Evolutionary conservation across 2,888 invertebrate genomes (phyloP), one percentile per base, ranked within the genome.

Genomic region (Horisme vitalbata): DNA sequence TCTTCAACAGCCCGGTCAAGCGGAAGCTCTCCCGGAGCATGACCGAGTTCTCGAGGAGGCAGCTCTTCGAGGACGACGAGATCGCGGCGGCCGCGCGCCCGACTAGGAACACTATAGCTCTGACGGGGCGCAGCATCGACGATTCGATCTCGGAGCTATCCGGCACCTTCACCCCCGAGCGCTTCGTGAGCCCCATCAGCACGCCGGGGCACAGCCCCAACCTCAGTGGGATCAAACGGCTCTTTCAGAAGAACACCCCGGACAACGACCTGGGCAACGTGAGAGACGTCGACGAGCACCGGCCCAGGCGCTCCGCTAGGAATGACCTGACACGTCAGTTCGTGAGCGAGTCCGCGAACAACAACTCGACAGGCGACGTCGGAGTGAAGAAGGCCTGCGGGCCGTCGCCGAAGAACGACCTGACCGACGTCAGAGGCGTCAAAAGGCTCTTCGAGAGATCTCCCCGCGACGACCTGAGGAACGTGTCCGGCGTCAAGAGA

Each of bases 21-120:
- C 68, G 90, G 41, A 90, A 89, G 45, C 62, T 90, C n/a, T 90
- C 90, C 1, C 86, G 79, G 34, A 90, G 90, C 34, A 88, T 90
- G 81, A 81, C 75, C 0, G 86, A 89, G 46, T 86, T 82, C 54
- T 83, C 82, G 1, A 63, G 73, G 10, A 77, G 64, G 24, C 74
- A 74, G 3, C 49, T 75, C 1, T 65, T 69, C 10, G 79, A 83
- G 1, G 79, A 79, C 2, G 76, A 73, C 2, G 57, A 65, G 0
- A 57, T 60, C 0, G 56, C 34, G 0, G 44, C 30, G 1, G 50
- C 52, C 0, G 54, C 45, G 11, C 60, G 67, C 5, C 65, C 61
- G 0, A 63, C 71, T 0, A 65, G 80, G 0, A 63, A 71, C 27
- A 75, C 78, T 0, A 41, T 68, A 11, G 76, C 77, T 0, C 5